Base-by-base conservation (phyloP, 2,797 vertebrate genomes). In the Sphenopsis melanotis region DNA sequence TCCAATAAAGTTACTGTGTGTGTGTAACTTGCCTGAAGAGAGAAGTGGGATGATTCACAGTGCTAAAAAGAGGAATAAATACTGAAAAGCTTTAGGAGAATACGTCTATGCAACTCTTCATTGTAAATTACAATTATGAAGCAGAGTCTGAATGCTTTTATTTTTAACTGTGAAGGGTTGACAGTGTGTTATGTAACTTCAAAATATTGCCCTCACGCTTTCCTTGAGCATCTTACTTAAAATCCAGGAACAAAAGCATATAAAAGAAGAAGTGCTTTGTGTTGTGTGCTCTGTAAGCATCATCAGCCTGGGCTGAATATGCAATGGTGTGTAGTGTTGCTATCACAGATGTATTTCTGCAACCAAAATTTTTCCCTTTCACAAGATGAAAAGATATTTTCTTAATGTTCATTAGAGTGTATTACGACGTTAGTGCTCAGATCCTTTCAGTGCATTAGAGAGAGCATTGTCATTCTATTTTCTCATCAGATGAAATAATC, bases 381-480 rank as follows among this genome's bases (percentile, higher is more conserved):
- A 44, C 60, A 26, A 95, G 82, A 90, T 90, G 74, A 94, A 91
- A 92, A 96, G 66, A 91, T 86, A 75, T 74, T 95, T 95, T 90
- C 87, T 93, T 90, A 85, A 90, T 83, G 88, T 91, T 95, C 60
- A 83, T 94, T 95, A 77, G 30, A 41, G 80, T 9, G 8, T 85
- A 92, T 93, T 96, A 96, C 90, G 70, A 84, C 88, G 60, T 92
- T 77, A 93, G 74, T 68, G 68, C 91, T 85, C 26, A 68, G 80
- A 78, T 92, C 71, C 57, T 94, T 96, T 89, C 87, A 84, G 89
- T 86, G 80, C 95, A 94, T 96, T 96, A 96, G 82, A 12, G 75
- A 42, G 72, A 84, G n/a, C 74, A 41, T 21, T 83, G 65, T 50
- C 63, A 9, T 94, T 91, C 85, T 87, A 49, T 84, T 86, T 95